Conservation (phyloP, 1,140 invertebrate genomes). For the Pseudomyrmex sp. region DNA sequence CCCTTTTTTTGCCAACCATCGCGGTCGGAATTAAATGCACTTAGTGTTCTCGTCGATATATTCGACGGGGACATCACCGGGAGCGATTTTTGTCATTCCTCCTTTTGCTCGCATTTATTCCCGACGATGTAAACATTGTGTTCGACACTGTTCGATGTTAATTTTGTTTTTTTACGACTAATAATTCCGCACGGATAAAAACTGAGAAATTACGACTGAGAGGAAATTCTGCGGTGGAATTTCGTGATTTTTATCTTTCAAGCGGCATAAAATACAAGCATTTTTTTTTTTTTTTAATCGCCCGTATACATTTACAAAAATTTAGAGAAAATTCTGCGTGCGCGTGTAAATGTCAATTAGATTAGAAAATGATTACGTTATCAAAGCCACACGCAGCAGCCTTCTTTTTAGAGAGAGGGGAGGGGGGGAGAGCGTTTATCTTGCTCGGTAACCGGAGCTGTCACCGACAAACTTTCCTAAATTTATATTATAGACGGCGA, state of each 20-base stretch:
- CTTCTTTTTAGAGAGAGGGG: background rate
- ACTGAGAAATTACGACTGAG: too few species aligned
- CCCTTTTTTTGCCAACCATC: constrained; percentile 32
- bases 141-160: background rate
- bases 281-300: too few species aligned
- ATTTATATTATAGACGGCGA: constrained; percentile 34
- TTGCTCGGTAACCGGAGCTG: background rate
- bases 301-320: background rate
- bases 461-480: constrained; percentile 28
- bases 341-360: background rate
- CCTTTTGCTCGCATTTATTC: background rate
- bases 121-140: constrained; percentile 6
- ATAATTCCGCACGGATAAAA: too few species aligned
- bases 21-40: constrained; percentile 48
- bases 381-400: background rate
- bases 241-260: too few species aligned
- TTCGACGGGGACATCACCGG: constrained; percentile 2
- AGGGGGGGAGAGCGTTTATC: constrained; percentile 10
- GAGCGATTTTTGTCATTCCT: background rate
- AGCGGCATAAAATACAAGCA: too few species aligned
- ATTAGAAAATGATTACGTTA: constrained; percentile 44
- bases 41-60: constrained; percentile 49
- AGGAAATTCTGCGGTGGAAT: too few species aligned
- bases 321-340: background rate
- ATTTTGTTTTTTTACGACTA: background rate